These are phyloP conservation scores for Hemichromis elongatus DNA, from an alignment of 2,113 vertebrate genomes.

Conservation along the genomic window DNA sequence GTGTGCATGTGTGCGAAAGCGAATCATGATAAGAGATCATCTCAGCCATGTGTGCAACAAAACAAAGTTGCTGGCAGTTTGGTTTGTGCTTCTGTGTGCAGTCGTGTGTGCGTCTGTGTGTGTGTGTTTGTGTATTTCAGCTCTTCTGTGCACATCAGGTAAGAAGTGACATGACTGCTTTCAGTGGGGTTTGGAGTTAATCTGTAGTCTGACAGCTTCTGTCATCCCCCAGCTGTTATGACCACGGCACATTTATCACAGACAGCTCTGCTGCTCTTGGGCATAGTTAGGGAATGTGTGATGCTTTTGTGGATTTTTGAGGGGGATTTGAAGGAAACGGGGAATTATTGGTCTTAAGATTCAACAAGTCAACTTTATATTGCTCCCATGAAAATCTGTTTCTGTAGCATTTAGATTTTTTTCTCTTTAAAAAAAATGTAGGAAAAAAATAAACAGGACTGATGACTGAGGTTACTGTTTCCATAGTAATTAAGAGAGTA, in stretches of 20 bases:
- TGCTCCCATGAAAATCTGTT: not conserved
- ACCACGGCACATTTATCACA: not conserved
- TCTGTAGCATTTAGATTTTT: not conserved
- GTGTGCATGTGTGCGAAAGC: not conserved
- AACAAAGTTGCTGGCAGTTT: not conserved
- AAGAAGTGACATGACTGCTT: constrained; percentile 9
- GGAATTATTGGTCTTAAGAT: not conserved
- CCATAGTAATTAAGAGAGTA: not conserved
- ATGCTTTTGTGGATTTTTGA: not conserved
- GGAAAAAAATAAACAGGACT: not conserved
- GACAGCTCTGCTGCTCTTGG: not conserved
- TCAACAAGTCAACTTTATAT: not conserved
- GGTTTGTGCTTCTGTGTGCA: not conserved
- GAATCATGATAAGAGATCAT: not conserved
- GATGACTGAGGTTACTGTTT: not conserved
- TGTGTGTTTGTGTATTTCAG: not conserved
- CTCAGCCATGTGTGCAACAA: not conserved
- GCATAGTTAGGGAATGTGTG: not conserved
- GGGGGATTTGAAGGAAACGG: not conserved
- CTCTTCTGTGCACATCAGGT: not conserved
- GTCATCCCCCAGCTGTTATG: constrained; percentile 24
- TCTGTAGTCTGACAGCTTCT: constrained; percentile 52
- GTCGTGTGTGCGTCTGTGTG: fast-evolving
- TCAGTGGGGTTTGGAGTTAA: constrained; percentile 33
- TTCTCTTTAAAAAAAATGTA: not conserved